Evolutionary conservation across 2,888 invertebrate species (phyloP), one percentile per base, ranked within the genome.

Genomic region (Luffia ferchaultella): DNA sequence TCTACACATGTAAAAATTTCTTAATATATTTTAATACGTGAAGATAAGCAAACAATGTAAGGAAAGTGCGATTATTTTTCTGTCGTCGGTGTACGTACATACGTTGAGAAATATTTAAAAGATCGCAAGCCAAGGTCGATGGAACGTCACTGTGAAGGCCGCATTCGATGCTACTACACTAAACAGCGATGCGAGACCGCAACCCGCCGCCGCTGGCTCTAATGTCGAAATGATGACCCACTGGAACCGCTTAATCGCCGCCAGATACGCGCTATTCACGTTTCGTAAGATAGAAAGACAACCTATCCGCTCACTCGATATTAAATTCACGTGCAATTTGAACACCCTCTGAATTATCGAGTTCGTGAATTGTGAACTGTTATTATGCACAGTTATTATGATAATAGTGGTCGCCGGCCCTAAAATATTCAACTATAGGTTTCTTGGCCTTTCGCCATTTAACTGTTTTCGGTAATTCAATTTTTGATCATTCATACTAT

Each of bases 161-260:
- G n/a, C n/a, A n/a, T n/a, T n/a, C n/a, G n/a, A n/a, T n/a, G n/a
- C n/a, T n/a, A n/a, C n/a, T n/a, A n/a, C n/a, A n/a, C n/a, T n/a
- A n/a, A n/a, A n/a, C n/a, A n/a, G n/a, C n/a, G n/a, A n/a, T n/a
- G n/a, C n/a, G n/a, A n/a, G n/a, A n/a, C 12, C 30, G 30, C 30
- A 30, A 12, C 30, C 5, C 30, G 30, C 30, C 3, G 30, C 5
- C 30, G 30, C 30, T 12, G 30, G 30, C 12, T 3, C 12, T 30
- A 73, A 64, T 80, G 76, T 76, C 62, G 79, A 74, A 76, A 80
- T 70, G 76, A 79, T 78, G 76, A 65, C 67, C 71, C 70, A 73
- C 68, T 72, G 71, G 64, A 30, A 63, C 64, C 69, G 65, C 69
- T 76, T 79, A 78, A 79, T 79, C 73, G 73, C 73, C 70, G 70